Evolutionary conservation across 2,888 invertebrate species (phyloP).

Genomic region (Eledona agricola): DNA sequence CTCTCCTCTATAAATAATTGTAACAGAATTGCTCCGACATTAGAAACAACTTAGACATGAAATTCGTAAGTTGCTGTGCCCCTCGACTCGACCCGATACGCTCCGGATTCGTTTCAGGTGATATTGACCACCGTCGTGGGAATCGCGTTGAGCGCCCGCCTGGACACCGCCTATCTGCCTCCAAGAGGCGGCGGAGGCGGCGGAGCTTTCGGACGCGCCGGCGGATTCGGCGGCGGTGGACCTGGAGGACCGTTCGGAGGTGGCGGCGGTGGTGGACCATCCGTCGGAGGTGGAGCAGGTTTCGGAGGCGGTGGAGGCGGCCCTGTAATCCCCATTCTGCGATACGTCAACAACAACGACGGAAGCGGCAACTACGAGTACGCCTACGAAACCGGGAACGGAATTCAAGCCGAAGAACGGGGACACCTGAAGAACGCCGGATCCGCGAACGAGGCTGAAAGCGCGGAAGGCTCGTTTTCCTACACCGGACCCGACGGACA

Average conservation of each 20-base stretch:
- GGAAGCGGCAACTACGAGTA: conserved; percentile 56
- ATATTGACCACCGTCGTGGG: conserved; percentile 60
- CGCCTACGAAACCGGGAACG: conserved; percentile 69
- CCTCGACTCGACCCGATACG: conserved; percentile 11
- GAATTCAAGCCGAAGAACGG: conserved; percentile 64
- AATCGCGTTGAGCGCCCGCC: conserved; percentile 63
- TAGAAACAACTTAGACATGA: conserved; percentile 45
- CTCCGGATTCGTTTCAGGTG: too few relatives aligned
- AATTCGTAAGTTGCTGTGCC: conserved; percentile 47
- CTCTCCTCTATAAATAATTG: conserved; percentile 45
- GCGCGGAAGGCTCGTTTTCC: conserved; percentile 66
- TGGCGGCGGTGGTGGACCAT: conserved; percentile 41
- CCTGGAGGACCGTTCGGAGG: conserved; percentile 36
- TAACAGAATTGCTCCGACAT: conserved; percentile 41
- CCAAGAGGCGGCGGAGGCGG: conserved; percentile 64
- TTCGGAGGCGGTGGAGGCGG: conserved; percentile 43
- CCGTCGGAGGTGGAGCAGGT: conserved; percentile 36
- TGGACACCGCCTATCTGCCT: conserved; percentile 69
- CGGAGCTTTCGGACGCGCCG: conserved; percentile 33
- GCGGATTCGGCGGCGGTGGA: conserved; percentile 45
- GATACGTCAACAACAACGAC: conserved; percentile 54
- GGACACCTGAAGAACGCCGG: conserved; percentile 65
- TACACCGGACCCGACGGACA: conserved; percentile 70
- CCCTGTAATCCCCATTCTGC: conserved; percentile 54
- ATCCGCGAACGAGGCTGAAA: conserved; percentile 49